Evolutionary conservation across 1,140 invertebrate species (phyloP), one percentile per base, ranked within the genome.

Genomic region (Ladona fulva): DNA sequence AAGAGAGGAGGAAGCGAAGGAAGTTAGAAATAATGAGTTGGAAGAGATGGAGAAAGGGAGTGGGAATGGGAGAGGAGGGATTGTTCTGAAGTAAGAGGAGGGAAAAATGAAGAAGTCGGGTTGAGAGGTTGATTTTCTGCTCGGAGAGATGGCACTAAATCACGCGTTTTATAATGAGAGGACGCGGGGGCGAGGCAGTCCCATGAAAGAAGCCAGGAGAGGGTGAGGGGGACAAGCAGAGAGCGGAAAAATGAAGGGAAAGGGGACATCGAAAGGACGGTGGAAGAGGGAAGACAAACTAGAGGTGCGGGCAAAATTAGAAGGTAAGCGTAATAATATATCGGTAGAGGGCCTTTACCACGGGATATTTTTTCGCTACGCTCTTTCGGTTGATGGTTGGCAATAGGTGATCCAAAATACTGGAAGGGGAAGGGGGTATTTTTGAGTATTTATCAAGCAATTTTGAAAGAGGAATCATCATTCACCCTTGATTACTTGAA

Each of bases 101-200:
- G 52, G 12, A 22, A 66, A 22, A 22, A 66, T 16, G 52, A 66
- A 66, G n/a, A 16, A 66, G 16, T 66, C 52, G 16, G 8, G 29
- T 66, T 66, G 16, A 22, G 52, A 66, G 52, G 52, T 66, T 66
- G 52, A 66, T 66, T 66, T 66, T 66, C 52, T 66, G 3, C n/a
- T 66, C 16, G 14, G 52, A 22, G 52, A 66, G 52, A 66, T 66
- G n/a, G 52, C 52, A 66, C 52, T 66, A 66, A 66, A 66, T 66
- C 52, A 66, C 52, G n/a, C 52, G 52, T 66, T 66, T 66, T 66
- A 66, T 66, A 66, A 66, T 66, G 52, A 66, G 52, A 6, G 52
- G n/a, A 66, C 52, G 52, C n/a, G 52, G 52, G 52, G 52, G 14
- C 52, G 52, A 66, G 29, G 29, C 29, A 37, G 29, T 37, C 8